A percentile compares a stretch with the other conserved stretches of the same genome.
phyloP scores from a whole-genome alignment of 2,113 vertebrate species.

The Cairina moschata region DNA sequence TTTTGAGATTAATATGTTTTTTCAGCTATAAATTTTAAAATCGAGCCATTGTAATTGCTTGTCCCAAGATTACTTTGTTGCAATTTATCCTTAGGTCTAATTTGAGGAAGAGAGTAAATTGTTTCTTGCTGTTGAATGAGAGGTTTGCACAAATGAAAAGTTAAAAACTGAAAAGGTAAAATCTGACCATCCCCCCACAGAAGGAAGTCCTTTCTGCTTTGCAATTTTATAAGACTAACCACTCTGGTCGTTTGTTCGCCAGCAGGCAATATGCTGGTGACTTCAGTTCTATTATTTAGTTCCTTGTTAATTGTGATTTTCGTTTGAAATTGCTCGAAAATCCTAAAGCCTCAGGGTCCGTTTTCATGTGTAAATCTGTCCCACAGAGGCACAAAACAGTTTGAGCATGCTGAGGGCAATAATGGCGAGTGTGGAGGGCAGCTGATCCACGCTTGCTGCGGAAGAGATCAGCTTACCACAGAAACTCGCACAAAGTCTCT shows the following conservation, averaged over 20 bases:
- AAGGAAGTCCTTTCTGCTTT: background rate
- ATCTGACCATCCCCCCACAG: background rate
- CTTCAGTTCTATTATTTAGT: background rate
- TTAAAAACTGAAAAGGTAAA: background rate
- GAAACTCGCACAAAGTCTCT: background rate
- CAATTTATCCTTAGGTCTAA: background rate
- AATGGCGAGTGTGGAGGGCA: background rate
- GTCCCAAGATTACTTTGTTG: background rate
- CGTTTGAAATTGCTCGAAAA: background rate
- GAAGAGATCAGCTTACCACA: background rate
- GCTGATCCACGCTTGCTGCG: background rate
- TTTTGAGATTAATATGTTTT: background rate
- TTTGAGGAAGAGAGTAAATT: background rate
- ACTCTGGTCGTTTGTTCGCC: background rate
- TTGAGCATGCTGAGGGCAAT: background rate
- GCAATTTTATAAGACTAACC: rapidly evolving
- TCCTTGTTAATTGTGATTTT: background rate
- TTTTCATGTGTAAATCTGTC: background rate
- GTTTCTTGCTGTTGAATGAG: background rate
- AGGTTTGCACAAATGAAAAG: background rate
- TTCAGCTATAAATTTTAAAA: background rate
- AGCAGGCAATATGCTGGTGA: background rate
- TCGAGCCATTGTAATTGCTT: too few species aligned
- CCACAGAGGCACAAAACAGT: background rate
- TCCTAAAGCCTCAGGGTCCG: background rate